phyloP scores from a whole-genome alignment of 53 echinoderm and acorn worm species.

The Hippasteria phrygiana region DNA sequence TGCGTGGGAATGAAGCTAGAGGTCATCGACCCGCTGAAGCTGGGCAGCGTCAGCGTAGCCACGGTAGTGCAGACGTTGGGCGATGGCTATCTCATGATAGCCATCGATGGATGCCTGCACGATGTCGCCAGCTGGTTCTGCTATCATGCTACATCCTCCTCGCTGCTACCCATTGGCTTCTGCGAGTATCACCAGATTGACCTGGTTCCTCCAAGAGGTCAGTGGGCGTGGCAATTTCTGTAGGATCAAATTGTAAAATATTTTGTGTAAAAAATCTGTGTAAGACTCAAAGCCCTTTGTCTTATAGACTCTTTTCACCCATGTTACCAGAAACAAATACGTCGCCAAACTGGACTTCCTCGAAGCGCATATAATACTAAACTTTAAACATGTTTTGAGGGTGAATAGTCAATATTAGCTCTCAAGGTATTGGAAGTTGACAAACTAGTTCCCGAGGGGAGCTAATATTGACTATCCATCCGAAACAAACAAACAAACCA shows the following conservation, averaged over 20 bases:
- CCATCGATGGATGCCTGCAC: conserved; percentile 89
- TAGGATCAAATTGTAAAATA: neutral
- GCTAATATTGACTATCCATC: no score
- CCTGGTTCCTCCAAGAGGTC: conserved; percentile 91
- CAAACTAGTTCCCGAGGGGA: no score
- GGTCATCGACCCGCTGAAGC: conserved; percentile 92
- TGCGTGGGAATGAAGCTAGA: conserved; percentile 92
- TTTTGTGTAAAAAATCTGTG: no score
- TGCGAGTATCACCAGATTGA: conserved; percentile 95
- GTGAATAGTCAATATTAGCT: no score
- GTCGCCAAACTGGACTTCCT: no score
- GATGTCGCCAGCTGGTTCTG: conserved; percentile 94
- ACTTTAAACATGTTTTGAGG: no score
- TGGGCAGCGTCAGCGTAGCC: conserved; percentile 91
- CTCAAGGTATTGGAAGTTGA: no score
- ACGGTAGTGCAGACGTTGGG: conserved; percentile 88
- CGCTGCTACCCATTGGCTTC: conserved; percentile 91
- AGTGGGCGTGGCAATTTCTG: neutral
- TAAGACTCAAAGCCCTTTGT: no score
- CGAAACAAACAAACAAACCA: no score
- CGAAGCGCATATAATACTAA: no score
- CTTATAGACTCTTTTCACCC: no score
- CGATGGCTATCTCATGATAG: conserved; percentile 95
- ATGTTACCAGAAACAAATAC: no score
- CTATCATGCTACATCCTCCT: conserved; percentile 86